Evolutionary conservation across 2,797 vertebrate genomes (phyloP).

Genomic region (Parambassis ranga): DNA sequence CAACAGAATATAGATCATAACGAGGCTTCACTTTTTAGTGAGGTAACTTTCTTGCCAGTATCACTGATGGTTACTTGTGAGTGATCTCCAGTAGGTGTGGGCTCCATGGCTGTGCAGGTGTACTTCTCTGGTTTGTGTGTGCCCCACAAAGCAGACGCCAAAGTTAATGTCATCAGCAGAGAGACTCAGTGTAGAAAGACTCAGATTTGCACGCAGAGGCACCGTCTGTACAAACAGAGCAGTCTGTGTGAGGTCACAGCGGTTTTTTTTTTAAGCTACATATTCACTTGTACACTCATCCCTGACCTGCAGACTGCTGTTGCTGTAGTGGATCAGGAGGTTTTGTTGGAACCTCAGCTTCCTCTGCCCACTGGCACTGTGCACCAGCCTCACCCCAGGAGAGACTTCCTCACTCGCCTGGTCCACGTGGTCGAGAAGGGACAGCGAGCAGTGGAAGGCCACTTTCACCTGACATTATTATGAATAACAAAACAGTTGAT

Average conservation of each 20-base stretch:
- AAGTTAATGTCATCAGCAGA: conserved; percentile 84
- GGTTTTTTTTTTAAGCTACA: not conserved
- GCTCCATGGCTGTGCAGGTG: conserved; percentile 78
- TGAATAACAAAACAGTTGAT: not conserved
- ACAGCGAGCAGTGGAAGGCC: conserved; percentile 84
- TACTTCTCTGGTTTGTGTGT: conserved; percentile 74
- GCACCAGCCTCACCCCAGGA: conserved; percentile 72
- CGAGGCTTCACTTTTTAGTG: not conserved
- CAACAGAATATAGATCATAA: not conserved
- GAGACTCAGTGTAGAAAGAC: conserved; percentile 80
- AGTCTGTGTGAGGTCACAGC: not conserved
- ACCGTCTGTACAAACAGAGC: conserved; percentile 76
- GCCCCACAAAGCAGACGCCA: conserved; percentile 82
- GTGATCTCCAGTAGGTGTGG: conserved; percentile 83
- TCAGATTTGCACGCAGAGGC: conserved; percentile 80
- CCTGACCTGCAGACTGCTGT: conserved; percentile 83
- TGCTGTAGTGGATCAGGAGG: conserved; percentile 85
- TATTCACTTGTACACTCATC: not conserved
- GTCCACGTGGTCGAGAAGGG: conserved; percentile 80
- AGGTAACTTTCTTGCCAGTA: not conserved
- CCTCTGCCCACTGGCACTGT: conserved; percentile 65
- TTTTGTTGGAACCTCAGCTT: conserved; percentile 82
- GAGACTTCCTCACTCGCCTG: conserved; percentile 71
- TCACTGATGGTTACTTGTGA: conserved; percentile 73
- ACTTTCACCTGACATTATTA: conserved; percentile 84